These are phyloP conservation scores for Isoperla grammatica DNA, from an alignment of 2,888 invertebrate genomes.

Conservation along the genomic window DNA sequence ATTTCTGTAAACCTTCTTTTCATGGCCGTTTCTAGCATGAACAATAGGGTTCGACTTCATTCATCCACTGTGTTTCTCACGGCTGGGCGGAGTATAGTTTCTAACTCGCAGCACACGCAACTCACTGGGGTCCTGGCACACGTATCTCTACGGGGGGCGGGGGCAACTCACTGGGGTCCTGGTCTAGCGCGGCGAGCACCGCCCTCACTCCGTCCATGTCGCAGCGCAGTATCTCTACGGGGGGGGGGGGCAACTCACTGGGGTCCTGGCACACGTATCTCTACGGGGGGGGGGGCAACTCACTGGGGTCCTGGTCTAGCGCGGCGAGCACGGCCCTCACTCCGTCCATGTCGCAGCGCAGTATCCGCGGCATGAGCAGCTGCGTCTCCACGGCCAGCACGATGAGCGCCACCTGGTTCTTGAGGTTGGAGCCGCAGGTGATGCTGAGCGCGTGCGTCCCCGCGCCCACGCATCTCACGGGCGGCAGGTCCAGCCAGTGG, in stretches of 20 bases:
- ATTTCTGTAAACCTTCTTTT: too few relatives aligned
- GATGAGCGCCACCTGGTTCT: conserved; percentile 63
- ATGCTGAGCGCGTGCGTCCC: conserved; percentile 63
- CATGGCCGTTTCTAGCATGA: too few relatives aligned
- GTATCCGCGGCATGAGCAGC: conserved; percentile 82
- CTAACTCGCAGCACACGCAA: too few relatives aligned
- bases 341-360: conserved; percentile 88
- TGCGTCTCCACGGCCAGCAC: conserved; percentile 81
- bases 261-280: too few relatives aligned
- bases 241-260: too few relatives aligned
- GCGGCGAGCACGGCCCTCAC: conserved; percentile 72
- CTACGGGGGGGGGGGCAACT: too few relatives aligned
- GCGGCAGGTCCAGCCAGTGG: conserved; percentile 84
- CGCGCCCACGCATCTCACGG: conserved; percentile 74
- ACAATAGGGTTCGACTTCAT: too few relatives aligned
- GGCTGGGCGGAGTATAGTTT: too few relatives aligned
- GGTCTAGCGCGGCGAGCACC: conserved; percentile 70
- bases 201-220: conserved; percentile 85
- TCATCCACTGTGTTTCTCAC: too few relatives aligned
- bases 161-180: conserved; percentile 60
- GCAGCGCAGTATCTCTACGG: conserved; percentile 83
- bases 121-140: conserved; percentile 60
- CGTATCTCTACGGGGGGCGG: too few relatives aligned
- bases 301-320: conserved; percentile 66
- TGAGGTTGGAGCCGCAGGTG: conserved; percentile 36